Evolutionary conservation across 2,797 vertebrate species (phyloP).

Genomic region (Sebastes hubbsi): DNA sequence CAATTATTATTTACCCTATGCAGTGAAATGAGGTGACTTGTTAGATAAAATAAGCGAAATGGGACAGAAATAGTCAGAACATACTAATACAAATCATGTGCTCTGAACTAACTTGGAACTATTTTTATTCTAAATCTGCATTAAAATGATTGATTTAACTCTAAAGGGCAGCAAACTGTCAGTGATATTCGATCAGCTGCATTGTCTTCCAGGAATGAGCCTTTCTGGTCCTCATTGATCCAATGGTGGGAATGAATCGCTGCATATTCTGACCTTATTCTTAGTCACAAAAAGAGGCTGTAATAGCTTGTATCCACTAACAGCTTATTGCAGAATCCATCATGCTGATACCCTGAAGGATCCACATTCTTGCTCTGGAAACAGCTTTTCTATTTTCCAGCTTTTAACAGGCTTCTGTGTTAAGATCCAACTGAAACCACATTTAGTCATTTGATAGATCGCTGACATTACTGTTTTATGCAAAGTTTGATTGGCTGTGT

Average conservation of each 20-base stretch:
- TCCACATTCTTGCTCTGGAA: not conserved
- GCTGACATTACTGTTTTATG: not conserved
- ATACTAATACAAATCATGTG: not conserved
- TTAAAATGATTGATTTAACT: not conserved
- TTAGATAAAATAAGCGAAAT: not conserved
- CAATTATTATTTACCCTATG: not conserved
- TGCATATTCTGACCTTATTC: conserved; percentile 22
- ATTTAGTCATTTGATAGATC: not conserved
- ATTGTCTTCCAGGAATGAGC: conserved; percentile 35
- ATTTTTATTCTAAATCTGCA: not conserved
- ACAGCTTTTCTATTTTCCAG: conserved; percentile 20
- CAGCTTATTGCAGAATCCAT: conserved; percentile 24
- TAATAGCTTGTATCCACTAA: not conserved
- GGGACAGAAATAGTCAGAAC: not conserved
- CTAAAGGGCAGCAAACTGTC: not conserved
- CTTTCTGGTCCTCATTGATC: conserved; percentile 42
- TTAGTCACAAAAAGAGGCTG: conserved; percentile 16
- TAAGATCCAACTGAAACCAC: not conserved
- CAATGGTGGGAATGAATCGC: conserved; percentile 19
- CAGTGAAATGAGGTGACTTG: not conserved
- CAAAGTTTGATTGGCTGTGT: not conserved
- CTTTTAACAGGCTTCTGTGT: conserved; percentile 11
- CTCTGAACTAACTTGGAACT: not conserved
- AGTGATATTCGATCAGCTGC: not conserved
- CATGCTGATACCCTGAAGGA: not conserved